These are phyloP conservation scores for Empidonax traillii DNA, from an alignment of 2,113 vertebrate genomes.

Conservation along the genomic window DNA sequence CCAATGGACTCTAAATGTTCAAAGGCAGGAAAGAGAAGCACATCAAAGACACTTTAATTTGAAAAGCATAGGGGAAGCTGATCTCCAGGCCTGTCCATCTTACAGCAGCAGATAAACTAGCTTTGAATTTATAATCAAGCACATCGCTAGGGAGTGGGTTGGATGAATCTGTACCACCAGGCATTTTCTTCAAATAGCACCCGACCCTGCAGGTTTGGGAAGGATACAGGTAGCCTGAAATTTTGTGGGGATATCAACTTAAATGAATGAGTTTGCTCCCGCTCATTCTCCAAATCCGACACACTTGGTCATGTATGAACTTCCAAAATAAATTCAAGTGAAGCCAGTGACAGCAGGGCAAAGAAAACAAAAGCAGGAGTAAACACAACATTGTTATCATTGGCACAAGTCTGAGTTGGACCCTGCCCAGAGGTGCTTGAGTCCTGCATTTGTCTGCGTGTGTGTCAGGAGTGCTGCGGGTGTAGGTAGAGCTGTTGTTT, in stretches of 20 bases:
- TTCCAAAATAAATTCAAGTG: neutral
- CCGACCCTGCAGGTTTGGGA: neutral
- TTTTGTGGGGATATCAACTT: neutral
- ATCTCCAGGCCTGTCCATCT: neutral
- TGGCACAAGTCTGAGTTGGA: neutral
- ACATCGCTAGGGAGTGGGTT: neutral
- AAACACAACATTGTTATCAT: neutral
- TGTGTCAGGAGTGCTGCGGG: neutral
- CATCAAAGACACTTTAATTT: conserved; percentile 32
- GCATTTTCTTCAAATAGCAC: neutral
- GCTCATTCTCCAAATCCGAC: neutral
- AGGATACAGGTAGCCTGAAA: neutral
- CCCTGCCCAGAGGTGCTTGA: neutral
- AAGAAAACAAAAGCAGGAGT: neutral
- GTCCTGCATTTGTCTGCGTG: neutral
- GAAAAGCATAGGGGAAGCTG: conserved; percentile 1
- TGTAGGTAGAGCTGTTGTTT: accelerated
- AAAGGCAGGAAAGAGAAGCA: conserved; percentile 29
- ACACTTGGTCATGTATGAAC: neutral
- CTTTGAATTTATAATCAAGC: neutral
- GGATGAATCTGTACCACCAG: neutral
- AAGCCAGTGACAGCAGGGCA: neutral
- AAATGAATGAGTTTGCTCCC: neutral
- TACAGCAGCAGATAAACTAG: neutral
- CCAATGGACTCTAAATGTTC: conserved; percentile 17